phyloP scores from a whole-genome alignment of 2,113 vertebrate species.

The Alosa alosa region DNA sequence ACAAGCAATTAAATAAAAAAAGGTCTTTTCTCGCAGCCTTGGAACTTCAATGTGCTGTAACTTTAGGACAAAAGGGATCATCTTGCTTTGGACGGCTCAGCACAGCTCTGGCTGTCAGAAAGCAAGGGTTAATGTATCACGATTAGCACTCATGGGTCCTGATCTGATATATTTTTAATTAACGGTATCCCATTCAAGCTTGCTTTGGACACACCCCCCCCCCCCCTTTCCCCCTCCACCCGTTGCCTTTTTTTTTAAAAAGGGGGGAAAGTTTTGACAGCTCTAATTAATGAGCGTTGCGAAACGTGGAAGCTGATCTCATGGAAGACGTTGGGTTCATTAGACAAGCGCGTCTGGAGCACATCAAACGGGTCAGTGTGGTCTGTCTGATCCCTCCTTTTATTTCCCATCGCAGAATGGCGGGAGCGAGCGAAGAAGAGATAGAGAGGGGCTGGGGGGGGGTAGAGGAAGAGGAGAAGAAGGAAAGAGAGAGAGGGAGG shows the following conservation, averaged over 20 bases:
- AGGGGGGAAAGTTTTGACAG: conserved; percentile 77
- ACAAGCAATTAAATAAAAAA: conserved; percentile 69
- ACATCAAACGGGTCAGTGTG: conserved; percentile 67
- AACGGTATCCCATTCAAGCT: conserved; percentile 77
- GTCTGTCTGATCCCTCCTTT: conserved; percentile 54
- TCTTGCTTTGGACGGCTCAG: conserved; percentile 55
- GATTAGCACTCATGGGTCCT: conserved; percentile 68
- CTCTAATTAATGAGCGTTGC: conserved; percentile 77
- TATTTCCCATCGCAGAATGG: conserved; percentile 51
- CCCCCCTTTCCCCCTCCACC: not conserved
- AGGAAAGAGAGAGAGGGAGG: conserved; percentile 26
- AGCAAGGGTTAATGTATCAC: conserved; percentile 60
- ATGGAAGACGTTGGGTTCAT: conserved; percentile 68
- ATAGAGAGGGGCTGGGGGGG: conserved; percentile 42
- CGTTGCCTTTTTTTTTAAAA: conserved; percentile 44
- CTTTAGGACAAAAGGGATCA: conserved; percentile 70
- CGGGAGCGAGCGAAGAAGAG: conserved; percentile 36
- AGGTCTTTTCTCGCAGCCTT: conserved; percentile 45
- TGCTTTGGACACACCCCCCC: conserved; percentile 33
- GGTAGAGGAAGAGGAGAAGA: conserved; percentile 42
- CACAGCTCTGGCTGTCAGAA: conserved; percentile 61
- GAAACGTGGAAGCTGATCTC: conserved; percentile 58
- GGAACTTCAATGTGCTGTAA: conserved; percentile 69
- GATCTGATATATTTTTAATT: conserved; percentile 85
- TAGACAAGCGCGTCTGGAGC: conserved; percentile 69